Conservation (phyloP, 2,797 vertebrate genomes). For the Rhinatrema bivittatum region DNA sequence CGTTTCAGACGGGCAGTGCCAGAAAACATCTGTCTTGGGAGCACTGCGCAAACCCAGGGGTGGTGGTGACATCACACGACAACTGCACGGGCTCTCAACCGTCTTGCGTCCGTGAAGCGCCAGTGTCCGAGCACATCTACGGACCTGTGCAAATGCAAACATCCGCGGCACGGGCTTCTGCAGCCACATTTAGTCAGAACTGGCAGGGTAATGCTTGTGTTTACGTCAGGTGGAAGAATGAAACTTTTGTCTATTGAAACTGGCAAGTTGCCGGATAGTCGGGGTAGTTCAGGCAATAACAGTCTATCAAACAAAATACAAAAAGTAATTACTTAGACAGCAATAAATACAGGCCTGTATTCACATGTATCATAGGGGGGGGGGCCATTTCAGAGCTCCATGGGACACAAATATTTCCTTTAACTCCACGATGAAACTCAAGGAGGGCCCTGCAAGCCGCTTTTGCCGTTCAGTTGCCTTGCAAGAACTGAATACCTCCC, state of each 20-base stretch:
- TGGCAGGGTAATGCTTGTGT: background rate
- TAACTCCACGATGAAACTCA: slow-evolving; percentile 29
- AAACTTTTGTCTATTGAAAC: slow-evolving; percentile 65
- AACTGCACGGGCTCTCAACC: too few relatives aligned
- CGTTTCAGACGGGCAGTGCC: too few relatives aligned
- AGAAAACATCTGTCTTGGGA: too few relatives aligned
- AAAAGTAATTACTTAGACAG: slow-evolving; percentile 62
- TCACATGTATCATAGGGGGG: slow-evolving; percentile 32
- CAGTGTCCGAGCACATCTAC: too few relatives aligned
- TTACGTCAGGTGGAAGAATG: slow-evolving; percentile 47
- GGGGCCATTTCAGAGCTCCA: slow-evolving; percentile 16
- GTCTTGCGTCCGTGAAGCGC: too few relatives aligned
- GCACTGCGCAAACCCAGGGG: too few relatives aligned
- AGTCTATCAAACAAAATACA: slow-evolving; percentile 65
- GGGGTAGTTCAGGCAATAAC: slow-evolving; percentile 57
- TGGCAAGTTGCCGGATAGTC: slow-evolving; percentile 47
- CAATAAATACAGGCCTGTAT: slow-evolving; percentile 61
- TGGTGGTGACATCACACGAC: too few relatives aligned
- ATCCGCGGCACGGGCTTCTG: too few relatives aligned
- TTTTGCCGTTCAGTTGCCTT: slow-evolving; percentile 30
- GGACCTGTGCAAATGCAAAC: too few relatives aligned
- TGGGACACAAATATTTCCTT: slow-evolving; percentile 22
- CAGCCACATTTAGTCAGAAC: too few relatives aligned
- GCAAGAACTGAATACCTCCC: slow-evolving; percentile 18
- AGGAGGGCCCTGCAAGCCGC: slow-evolving; percentile 12